Evolutionary conservation across 2,797 vertebrate genomes (phyloP).

Genomic region (Molossus alvarezi): DNA sequence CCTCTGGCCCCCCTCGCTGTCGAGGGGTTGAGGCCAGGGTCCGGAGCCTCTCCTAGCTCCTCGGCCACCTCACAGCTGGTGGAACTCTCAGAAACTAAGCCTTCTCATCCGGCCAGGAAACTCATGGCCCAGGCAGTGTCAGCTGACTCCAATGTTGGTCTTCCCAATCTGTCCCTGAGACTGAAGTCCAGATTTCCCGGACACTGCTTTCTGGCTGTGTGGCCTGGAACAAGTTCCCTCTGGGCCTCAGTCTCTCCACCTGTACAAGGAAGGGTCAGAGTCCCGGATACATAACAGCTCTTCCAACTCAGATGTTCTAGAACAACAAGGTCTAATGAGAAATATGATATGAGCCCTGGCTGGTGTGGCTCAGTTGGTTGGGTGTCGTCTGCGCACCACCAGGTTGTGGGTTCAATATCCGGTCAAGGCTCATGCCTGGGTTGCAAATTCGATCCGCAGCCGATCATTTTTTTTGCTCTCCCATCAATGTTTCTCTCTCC

Average conservation of each 20-base stretch:
- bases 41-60: constrained; percentile 26
- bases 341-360: not conserved
- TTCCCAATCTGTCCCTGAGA: not conserved
- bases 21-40: not conserved
- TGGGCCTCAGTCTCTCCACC: not conserved
- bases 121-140: fast-evolving
- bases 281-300: not conserved
- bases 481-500: not conserved
- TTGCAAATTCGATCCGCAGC: not conserved
- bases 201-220: not conserved
- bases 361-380: not conserved
- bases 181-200: not conserved
- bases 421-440: not conserved
- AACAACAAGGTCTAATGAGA: not conserved
- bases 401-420: not conserved
- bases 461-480: not conserved
- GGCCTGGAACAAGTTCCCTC: not conserved
- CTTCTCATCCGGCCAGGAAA: not conserved
- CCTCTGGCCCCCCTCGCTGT: not conserved
- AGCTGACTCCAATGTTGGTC: not conserved
- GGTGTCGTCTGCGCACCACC: not conserved
- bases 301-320: not conserved
- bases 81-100: not conserved
- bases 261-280: fast-evolving
- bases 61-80: not conserved